These are phyloP conservation scores for Syngnathoides biaculeatus DNA, from an alignment of 2,113 vertebrate genomes.

Conservation along the genomic window DNA sequence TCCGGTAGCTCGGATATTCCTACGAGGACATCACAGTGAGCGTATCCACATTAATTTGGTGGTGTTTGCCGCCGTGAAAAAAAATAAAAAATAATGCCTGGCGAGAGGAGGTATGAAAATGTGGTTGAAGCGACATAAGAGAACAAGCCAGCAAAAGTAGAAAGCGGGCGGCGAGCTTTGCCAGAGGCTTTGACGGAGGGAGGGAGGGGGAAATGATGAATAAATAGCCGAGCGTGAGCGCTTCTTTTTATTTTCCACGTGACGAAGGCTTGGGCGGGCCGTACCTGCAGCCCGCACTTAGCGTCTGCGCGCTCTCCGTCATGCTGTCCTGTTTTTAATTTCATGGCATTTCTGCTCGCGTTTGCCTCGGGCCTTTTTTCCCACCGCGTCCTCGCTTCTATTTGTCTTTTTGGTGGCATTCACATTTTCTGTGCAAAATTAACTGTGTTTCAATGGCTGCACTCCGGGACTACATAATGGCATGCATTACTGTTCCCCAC, in stretches of 20 bases:
- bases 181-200: slow-evolving; percentile 41
- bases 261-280: slow-evolving; percentile 55
- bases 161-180: slow-evolving; percentile 24
- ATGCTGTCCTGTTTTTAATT: slow-evolving; percentile 78
- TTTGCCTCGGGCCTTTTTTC: slow-evolving; percentile 64
- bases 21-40: slow-evolving; percentile 49
- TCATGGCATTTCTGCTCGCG: slow-evolving; percentile 72
- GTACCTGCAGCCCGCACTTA: slow-evolving; percentile 67
- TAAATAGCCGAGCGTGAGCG: slow-evolving; percentile 51
- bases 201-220: slow-evolving; percentile 49
- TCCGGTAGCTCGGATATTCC: slow-evolving; percentile 48
- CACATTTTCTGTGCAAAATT: slow-evolving; percentile 73
- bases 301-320: slow-evolving; percentile 66
- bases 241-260: slow-evolving; percentile 43
- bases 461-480: slow-evolving; percentile 68
- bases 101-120: slow-evolving; percentile 47
- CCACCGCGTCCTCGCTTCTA: slow-evolving; percentile 71
- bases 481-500: slow-evolving; percentile 64
- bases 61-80: slow-evolving; percentile 28
- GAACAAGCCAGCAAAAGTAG: slow-evolving; percentile 43
- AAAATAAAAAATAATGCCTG: slow-evolving; percentile 43
- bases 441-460: slow-evolving; percentile 73
- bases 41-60: slow-evolving; percentile 64
- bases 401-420: slow-evolving; percentile 71
- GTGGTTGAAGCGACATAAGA: slow-evolving; percentile 38